Conservation (phyloP, 2,797 vertebrate genomes). For the Kryptopterus vitreolus region DNA sequence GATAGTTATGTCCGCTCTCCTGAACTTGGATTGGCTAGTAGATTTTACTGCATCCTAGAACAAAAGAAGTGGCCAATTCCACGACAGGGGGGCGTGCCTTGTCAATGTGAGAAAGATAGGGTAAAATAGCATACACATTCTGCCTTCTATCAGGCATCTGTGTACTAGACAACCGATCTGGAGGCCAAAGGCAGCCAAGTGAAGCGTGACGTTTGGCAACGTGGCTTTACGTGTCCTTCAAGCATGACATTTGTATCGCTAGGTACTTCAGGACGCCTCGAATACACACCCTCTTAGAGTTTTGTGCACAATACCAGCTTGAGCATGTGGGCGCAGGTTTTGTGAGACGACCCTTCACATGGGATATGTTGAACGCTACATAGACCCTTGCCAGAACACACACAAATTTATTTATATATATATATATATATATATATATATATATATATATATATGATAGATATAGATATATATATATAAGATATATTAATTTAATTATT, state of each 20-base stretch:
- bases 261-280: background rate
- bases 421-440: too few relatives aligned
- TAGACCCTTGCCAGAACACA: too few relatives aligned
- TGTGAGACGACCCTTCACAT: too few relatives aligned
- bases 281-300: too few relatives aligned
- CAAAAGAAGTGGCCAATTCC: background rate
- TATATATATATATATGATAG: too few relatives aligned
- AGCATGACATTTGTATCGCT: slow-evolving; percentile 63
- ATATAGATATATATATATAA: too few relatives aligned
- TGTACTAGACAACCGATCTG: slow-evolving; percentile 25
- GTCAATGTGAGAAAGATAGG: background rate
- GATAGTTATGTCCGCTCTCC: background rate
- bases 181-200: slow-evolving; percentile 53
- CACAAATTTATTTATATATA: too few relatives aligned
- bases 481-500: too few relatives aligned
- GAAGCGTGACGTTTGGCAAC: slow-evolving; percentile 69
- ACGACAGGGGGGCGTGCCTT: background rate
- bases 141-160: background rate
- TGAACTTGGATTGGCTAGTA: background rate
- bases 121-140: background rate
- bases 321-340: too few relatives aligned
- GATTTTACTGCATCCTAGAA: background rate
- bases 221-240: slow-evolving; percentile 66
- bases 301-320: too few relatives aligned
- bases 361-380: too few relatives aligned